These are phyloP conservation scores for Temnothorax curvispinosus DNA, from an alignment of 1,140 invertebrate species.

Conservation along the genomic window DNA sequence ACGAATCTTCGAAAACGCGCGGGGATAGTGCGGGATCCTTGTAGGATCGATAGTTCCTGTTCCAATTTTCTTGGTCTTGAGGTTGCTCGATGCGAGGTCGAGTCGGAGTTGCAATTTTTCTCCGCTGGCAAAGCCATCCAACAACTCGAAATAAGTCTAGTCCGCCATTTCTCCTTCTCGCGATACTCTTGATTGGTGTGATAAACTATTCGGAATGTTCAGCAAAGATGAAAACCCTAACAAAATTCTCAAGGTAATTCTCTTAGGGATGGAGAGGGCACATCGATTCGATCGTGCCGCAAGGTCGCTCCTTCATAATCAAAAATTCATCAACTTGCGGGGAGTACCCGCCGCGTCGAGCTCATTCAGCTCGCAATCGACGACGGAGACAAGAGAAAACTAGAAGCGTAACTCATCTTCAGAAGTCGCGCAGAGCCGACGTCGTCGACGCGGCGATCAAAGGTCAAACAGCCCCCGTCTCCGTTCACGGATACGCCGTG, in stretches of 20 bases:
- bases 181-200: background rate
- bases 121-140: background rate
- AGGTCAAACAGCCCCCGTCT: conserved; percentile 55
- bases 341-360: background rate
- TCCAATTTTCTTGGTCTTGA: conserved; percentile 48
- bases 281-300: background rate
- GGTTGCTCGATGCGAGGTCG: conserved; percentile 12
- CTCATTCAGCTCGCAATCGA: conserved; percentile 25
- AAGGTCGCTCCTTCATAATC: background rate
- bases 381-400: background rate
- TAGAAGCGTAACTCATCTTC: conserved; percentile 8
- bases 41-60: conserved; percentile 49
- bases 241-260: background rate
- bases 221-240: conserved; percentile 1
- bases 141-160: background rate
- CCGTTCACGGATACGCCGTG: conserved; percentile 69
- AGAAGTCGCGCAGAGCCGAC: background rate
- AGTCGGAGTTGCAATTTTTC: background rate
- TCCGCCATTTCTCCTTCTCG: background rate
- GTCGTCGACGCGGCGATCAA: conserved; percentile 28
- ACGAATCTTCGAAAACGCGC: conserved; percentile 39
- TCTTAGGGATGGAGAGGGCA: background rate
- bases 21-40: background rate
- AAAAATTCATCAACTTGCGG: conserved; percentile 38
- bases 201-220: background rate